These are phyloP conservation scores for Clistopyga incitator DNA, from an alignment of 2,888 invertebrate species.

Conservation along the genomic window DNA sequence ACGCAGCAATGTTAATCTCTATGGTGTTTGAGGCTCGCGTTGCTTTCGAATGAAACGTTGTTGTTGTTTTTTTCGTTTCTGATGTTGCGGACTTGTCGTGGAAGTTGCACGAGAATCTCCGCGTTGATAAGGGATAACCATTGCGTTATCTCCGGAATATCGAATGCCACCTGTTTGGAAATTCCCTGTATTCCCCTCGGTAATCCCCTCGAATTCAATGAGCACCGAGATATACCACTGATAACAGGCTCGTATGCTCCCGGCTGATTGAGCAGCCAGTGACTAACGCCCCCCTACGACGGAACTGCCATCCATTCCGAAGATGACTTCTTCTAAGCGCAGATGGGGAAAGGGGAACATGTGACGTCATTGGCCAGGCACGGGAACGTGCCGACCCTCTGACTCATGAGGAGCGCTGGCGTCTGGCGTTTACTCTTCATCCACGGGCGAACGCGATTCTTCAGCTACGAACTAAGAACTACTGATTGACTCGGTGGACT, in stretches of 20 bases:
- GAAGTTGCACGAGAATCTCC: not conserved
- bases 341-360: constrained; percentile 71
- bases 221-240: not conserved
- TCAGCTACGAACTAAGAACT: constrained; percentile 9
- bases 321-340: constrained; percentile 79
- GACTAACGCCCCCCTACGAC: constrained; percentile 71
- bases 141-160: not conserved
- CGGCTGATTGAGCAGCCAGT: constrained; percentile 75
- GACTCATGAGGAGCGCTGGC: constrained; percentile 75
- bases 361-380: constrained; percentile 81
- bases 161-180: constrained; percentile 8
- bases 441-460: constrained; percentile 6
- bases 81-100: not conserved
- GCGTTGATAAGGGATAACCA: not conserved
- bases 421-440: constrained; percentile 35
- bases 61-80: not conserved
- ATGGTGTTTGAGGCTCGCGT: too few relatives aligned
- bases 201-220: not conserved
- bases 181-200: not conserved
- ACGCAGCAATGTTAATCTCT: not conserved
- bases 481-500: constrained; percentile 35
- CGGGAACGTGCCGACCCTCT: constrained; percentile 80
- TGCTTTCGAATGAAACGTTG: not conserved
- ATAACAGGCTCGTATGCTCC: constrained; percentile 73
- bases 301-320: constrained; percentile 73